A percentile compares a stretch with the other conserved stretches of the same genome.
These are phyloP conservation scores for Colletes collaris DNA, from an alignment of 2,888 invertebrate genomes.

Conservation along the genomic window DNA sequence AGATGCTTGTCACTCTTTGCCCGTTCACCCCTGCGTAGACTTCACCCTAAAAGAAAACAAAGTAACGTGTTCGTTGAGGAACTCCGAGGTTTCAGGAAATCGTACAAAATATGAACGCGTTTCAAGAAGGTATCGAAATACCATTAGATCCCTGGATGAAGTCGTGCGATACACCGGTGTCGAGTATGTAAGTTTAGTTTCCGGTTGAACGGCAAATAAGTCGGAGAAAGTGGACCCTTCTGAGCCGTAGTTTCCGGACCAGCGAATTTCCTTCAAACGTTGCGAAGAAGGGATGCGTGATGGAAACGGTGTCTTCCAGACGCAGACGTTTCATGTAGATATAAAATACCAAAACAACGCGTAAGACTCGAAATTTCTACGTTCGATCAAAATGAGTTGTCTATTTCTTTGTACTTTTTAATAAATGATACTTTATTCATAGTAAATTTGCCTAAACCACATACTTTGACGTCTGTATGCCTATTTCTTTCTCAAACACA, in stretches of 20 bases:
- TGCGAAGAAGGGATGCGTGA: background rate
- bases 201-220: constrained; percentile 18
- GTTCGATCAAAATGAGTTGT: too few relatives aligned
- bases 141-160: constrained; percentile 14
- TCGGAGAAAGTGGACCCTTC: constrained; percentile 17
- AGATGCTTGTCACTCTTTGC: too few relatives aligned
- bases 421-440: too few relatives aligned
- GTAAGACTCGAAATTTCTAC: too few relatives aligned
- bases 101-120: background rate
- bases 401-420: too few relatives aligned
- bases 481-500: too few relatives aligned
- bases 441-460: too few relatives aligned
- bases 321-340: background rate
- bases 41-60: background rate
- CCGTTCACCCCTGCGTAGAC: too few relatives aligned
- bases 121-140: constrained; percentile 10
- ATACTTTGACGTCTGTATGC: too few relatives aligned
- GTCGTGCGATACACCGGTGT: background rate
- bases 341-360: too few relatives aligned
- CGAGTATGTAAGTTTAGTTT: constrained; percentile 1
- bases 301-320: constrained; percentile 10
- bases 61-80: background rate
- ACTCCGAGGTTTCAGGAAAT: background rate
- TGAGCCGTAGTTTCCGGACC: constrained; percentile 26
- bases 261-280: constrained; percentile 22